Conservation (phyloP, 1,140 invertebrate genomes). For the Tyrophagus putrescentiae region DNA sequence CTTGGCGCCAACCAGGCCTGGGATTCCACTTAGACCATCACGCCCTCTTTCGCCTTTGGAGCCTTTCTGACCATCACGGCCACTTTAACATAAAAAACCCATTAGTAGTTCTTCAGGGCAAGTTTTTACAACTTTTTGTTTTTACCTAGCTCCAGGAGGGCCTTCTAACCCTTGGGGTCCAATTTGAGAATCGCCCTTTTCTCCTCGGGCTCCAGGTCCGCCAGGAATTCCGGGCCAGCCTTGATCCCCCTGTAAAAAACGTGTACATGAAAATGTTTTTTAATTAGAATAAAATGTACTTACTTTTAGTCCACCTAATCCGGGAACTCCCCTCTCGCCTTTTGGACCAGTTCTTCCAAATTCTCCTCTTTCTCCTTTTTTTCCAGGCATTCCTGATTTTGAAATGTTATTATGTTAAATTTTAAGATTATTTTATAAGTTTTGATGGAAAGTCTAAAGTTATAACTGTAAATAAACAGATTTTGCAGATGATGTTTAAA, state of each 20-base stretch:
- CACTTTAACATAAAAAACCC: background rate
- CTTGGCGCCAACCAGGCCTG: no score
- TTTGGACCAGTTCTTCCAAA: conserved; percentile 23
- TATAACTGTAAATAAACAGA: background rate
- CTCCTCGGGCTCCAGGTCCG: background rate
- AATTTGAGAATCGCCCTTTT: no score
- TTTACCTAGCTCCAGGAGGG: no score
- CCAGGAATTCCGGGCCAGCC: conserved; percentile 1
- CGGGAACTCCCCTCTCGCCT: conserved; percentile 2
- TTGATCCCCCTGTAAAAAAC: background rate
- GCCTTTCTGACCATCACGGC: conserved; percentile 17
- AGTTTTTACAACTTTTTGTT: background rate
- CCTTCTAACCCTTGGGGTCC: no score
- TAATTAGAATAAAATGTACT: no score
- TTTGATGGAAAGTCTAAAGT: background rate
- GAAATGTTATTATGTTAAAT: background rate
- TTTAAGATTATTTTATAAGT: background rate
- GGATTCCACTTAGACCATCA: no score
- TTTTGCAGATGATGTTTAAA: background rate
- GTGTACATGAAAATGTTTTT: no score
- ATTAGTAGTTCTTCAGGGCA: background rate
- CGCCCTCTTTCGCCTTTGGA: conserved; percentile 23
- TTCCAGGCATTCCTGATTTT: conserved; percentile 22
- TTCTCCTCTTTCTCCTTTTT: conserved; percentile 29
- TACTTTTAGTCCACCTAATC: background rate